These are phyloP conservation scores for Falco berigora DNA, from an alignment of 2,797 vertebrate genomes.

Conservation along the genomic window DNA sequence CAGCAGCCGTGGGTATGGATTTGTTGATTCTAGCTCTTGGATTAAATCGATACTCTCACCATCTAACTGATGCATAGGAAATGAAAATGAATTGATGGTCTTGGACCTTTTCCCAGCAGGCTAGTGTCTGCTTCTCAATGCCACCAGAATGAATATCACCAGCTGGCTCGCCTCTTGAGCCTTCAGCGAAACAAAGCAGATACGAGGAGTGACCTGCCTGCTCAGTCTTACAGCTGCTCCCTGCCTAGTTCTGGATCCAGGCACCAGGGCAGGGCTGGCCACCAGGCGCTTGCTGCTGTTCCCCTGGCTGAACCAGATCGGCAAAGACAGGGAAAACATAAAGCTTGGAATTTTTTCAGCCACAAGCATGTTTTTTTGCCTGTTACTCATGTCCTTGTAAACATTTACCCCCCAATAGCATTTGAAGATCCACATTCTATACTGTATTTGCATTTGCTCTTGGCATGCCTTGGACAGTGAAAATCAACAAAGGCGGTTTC, in stretches of 20 bases:
- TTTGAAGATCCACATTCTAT: not conserved
- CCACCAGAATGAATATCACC: not conserved
- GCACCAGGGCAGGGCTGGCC: not conserved
- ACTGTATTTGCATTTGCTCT: not conserved
- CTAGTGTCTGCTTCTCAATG: not conserved
- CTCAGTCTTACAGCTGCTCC: not conserved
- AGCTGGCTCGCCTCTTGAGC: not conserved
- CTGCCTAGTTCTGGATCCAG: not conserved
- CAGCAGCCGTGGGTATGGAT: not conserved
- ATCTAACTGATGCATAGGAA: not conserved
- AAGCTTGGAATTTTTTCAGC: not conserved
- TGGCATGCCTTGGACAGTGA: not conserved
- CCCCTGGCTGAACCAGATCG: not conserved
- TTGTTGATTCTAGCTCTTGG: not conserved
- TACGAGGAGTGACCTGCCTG: not conserved
- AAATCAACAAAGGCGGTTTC: not conserved
- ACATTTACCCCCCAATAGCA: not conserved
- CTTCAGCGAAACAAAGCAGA: not conserved
- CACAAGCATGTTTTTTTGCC: not conserved
- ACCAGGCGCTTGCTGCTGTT: not conserved
- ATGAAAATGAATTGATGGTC: not conserved
- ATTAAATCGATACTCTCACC: not conserved
- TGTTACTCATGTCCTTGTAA: not conserved
- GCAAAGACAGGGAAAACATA: not conserved
- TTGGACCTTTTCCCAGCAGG: constrained; percentile 23